phyloP scores from a whole-genome alignment of 2,797 vertebrate genomes.

The Carduelis carduelis region DNA sequence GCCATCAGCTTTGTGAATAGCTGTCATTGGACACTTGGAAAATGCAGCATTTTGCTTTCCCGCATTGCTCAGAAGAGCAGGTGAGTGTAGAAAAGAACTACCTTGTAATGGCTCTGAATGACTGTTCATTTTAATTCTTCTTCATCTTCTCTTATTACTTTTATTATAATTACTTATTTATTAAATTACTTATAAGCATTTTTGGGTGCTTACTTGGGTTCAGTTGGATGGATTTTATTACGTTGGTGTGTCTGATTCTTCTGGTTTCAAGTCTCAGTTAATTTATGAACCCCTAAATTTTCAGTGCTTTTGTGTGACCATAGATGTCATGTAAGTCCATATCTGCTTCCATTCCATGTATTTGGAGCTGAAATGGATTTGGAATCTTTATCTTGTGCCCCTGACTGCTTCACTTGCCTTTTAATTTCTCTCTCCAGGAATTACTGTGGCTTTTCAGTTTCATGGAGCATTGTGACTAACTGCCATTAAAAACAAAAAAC shows the following conservation, averaged over 20 bases:
- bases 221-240: not conserved
- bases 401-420: not conserved
- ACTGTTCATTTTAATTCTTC: not conserved
- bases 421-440: not conserved
- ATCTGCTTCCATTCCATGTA: not conserved
- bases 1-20: not conserved
- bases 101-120: not conserved
- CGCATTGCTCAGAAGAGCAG: not conserved
- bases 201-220: not conserved
- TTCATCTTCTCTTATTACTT: not conserved
- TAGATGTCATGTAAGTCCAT: not conserved
- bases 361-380: not conserved
- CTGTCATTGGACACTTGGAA: not conserved
- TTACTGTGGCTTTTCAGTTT: not conserved
- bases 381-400: not conserved
- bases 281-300: not conserved
- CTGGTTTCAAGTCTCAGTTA: not conserved
- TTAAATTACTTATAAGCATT: not conserved
- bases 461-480: not conserved
- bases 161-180: not conserved
- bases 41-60: not conserved
- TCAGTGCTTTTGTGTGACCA: not conserved
- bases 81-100: not conserved
- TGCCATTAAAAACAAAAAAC: not conserved
- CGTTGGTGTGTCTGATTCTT: fast-evolving